phyloP scores from a whole-genome alignment of 2,888 invertebrate genomes.

The Macrosiphum euphorbiae region DNA sequence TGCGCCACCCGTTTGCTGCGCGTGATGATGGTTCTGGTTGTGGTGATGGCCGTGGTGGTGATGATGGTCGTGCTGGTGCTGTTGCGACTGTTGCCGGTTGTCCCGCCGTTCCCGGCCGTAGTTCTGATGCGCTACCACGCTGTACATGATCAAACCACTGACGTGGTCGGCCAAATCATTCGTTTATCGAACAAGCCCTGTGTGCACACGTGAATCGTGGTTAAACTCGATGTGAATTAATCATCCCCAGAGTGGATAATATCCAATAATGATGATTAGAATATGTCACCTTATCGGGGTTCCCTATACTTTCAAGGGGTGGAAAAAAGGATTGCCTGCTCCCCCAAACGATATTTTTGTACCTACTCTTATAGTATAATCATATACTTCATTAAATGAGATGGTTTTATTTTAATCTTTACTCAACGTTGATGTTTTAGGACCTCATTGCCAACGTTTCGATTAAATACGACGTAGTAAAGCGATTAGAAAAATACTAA shows the following conservation, averaged over 20 bases:
- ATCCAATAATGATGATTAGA: neutral
- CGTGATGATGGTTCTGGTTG: slow-evolving; percentile 47
- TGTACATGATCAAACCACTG: slow-evolving; percentile 67
- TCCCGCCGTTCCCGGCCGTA: slow-evolving; percentile 67
- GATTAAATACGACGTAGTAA: neutral
- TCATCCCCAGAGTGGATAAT: neutral
- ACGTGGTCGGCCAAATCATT: neutral
- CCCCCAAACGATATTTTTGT: neutral
- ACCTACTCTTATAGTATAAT: neutral
- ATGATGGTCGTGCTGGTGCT: slow-evolving; percentile 65
- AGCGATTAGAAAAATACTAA: neutral
- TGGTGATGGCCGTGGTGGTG: slow-evolving; percentile 44
- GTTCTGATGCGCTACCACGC: slow-evolving; percentile 68
- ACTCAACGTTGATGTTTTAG: neutral
- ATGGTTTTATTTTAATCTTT: neutral
- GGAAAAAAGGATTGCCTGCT: neutral
- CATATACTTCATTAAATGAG: neutral
- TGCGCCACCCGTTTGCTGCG: slow-evolving; percentile 16
- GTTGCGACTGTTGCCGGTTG: slow-evolving; percentile 66
- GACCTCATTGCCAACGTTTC: neutral
- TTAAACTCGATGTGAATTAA: neutral
- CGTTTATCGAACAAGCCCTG: neutral
- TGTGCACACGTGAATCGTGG: neutral
- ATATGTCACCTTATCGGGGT: neutral
- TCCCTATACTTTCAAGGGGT: neutral